Conservation (phyloP, 2,888 invertebrate genomes). For the Acrobasis consociella region DNA sequence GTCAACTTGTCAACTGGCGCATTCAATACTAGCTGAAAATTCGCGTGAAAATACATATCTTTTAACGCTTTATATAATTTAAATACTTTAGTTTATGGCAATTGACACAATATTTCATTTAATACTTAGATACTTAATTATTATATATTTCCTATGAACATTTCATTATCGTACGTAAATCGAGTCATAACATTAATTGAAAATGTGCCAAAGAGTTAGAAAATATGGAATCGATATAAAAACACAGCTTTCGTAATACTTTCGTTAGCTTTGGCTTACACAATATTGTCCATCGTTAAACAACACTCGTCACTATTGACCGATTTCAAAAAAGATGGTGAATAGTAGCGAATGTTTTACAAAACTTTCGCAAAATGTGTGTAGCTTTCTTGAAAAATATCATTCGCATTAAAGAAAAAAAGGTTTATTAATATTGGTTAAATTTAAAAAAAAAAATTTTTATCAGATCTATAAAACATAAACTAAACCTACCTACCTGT, state of each 20-base stretch:
- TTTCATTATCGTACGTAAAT: constrained; percentile 6
- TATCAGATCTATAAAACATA: not conserved
- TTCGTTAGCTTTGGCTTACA: constrained; percentile 68
- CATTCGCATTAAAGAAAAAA: not conserved
- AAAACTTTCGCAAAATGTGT: constrained; percentile 34
- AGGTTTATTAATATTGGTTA: not conserved
- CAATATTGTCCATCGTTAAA: constrained; percentile 51
- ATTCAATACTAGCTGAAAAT: not conserved
- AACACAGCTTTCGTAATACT: constrained; percentile 67
- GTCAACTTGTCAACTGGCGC: not conserved
- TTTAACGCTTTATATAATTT: not conserved
- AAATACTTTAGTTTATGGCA: not conserved
- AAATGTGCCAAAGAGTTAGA: constrained; percentile 37
- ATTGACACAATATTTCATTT: not conserved
- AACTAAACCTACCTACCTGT: too few relatives aligned
- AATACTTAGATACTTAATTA: too few relatives aligned
- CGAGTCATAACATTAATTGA: constrained; percentile 5
- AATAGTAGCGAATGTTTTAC: constrained; percentile 45
- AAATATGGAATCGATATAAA: constrained; percentile 45
- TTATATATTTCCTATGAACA: too few relatives aligned
- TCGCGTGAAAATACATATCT: not conserved
- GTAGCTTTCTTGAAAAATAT: constrained; percentile 17
- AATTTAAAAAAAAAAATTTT: not conserved
- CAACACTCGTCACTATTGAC: constrained; percentile 39
- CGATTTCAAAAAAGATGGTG: constrained; percentile 25